Evolutionary conservation across 2,888 invertebrate genomes (phyloP).

Genomic region (Plutella xylostella): DNA sequence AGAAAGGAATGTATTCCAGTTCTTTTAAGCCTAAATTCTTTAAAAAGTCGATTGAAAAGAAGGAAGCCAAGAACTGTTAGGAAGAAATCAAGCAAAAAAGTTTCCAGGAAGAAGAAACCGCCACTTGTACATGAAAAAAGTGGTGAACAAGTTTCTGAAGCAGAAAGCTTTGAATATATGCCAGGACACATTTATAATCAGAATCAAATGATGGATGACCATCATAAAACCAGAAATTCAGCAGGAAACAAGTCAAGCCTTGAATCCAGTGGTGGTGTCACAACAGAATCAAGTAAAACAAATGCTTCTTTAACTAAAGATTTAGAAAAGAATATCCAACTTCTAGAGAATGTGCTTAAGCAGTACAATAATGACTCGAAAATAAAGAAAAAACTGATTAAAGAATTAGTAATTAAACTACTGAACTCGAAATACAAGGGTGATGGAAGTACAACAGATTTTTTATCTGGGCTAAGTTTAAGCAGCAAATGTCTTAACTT

Average conservation of each 20-base stretch:
- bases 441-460: slow-evolving; percentile 62
- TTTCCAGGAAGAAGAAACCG: background rate
- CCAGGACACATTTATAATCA: slow-evolving; percentile 70
- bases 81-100: slow-evolving; percentile 15
- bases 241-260: slow-evolving; percentile 54
- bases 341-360: slow-evolving; percentile 70
- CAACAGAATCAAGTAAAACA: slow-evolving; percentile 55
- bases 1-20: slow-evolving; percentile 32
- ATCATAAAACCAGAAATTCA: slow-evolving; percentile 25
- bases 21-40: slow-evolving; percentile 44
- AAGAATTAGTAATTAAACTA: slow-evolving; percentile 73
- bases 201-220: slow-evolving; percentile 37
- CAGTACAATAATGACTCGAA: slow-evolving; percentile 69
- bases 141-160: slow-evolving; percentile 60
- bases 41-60: slow-evolving; percentile 35
- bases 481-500: slow-evolving; percentile 34
- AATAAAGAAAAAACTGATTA: slow-evolving; percentile 73
- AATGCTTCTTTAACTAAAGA: slow-evolving; percentile 65
- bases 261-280: slow-evolving; percentile 47
- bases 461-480: slow-evolving; percentile 55
- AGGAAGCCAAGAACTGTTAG: slow-evolving; percentile 31
- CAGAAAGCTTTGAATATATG: slow-evolving; percentile 77
- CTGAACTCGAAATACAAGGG: slow-evolving; percentile 70
- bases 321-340: slow-evolving; percentile 71
- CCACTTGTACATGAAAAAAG: slow-evolving; percentile 30